Evolutionary conservation across 2,888 invertebrate genomes (phyloP).

Genomic region (Acronicta alni): DNA sequence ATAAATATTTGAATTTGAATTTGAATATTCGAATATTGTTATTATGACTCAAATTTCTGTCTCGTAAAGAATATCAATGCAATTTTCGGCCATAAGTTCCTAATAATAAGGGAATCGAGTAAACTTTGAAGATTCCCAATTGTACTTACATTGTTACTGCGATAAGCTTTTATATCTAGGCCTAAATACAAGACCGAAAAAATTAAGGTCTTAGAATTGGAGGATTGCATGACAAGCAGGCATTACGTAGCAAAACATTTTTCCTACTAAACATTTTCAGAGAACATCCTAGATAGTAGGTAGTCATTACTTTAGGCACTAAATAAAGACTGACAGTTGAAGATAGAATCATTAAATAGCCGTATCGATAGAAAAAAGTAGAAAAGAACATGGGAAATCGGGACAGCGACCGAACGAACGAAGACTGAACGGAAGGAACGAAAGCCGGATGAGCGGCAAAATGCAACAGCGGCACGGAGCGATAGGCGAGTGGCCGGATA

Average conservation of each 20-base stretch:
- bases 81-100: neutral
- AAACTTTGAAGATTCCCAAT: neutral
- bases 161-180: conserved; percentile 3
- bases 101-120: neutral
- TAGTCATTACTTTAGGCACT: conserved; percentile 2
- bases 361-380: conserved; percentile 19
- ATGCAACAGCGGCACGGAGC: conserved; percentile 42
- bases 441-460: conserved; percentile 31
- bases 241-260: conserved; percentile 29
- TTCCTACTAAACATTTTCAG: conserved; percentile 8
- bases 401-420: conserved; percentile 30
- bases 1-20: too few relatives aligned
- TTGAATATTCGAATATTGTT: too few relatives aligned
- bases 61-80: too few relatives aligned
- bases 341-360: conserved; percentile 23
- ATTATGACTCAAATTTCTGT: too few relatives aligned
- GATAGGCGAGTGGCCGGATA: conserved; percentile 34
- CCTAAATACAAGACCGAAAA: conserved; percentile 18
- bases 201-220: conserved; percentile 28
- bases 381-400: conserved; percentile 20
- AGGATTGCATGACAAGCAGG: conserved; percentile 42
- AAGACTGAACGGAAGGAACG: conserved; percentile 42
- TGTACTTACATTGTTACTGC: neutral
- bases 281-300: conserved; percentile 11
- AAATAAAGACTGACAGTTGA: conserved; percentile 15